phyloP scores from a whole-genome alignment of 2,113 vertebrate genomes.

The Rhynchomys soricoides region DNA sequence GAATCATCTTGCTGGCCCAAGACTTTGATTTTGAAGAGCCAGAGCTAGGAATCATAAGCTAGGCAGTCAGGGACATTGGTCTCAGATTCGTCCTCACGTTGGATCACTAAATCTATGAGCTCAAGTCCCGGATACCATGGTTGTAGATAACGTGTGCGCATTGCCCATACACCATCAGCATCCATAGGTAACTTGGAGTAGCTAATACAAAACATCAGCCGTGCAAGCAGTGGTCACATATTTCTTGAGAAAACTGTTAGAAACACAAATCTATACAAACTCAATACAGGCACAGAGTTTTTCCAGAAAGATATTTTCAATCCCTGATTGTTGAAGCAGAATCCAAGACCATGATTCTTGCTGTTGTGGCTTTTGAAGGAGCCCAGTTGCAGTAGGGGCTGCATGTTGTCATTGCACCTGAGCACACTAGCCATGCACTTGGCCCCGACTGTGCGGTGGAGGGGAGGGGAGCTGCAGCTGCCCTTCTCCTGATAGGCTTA shows the following conservation, averaged over 20 bases:
- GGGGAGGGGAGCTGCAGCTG: too few species aligned
- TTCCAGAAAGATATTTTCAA: background rate
- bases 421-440: background rate
- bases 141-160: background rate
- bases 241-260: background rate
- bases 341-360: too few species aligned
- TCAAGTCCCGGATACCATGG: too few species aligned
- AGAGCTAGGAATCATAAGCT: background rate
- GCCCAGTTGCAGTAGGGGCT: background rate
- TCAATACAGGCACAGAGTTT: background rate
- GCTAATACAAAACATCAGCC: too few species aligned
- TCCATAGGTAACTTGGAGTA: background rate
- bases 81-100: background rate
- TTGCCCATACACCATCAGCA: background rate
- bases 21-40: background rate
- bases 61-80: background rate
- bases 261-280: background rate
- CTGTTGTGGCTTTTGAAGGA: background rate
- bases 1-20: background rate
- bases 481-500: background rate
- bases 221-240: background rate
- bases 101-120: background rate
- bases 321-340: background rate
- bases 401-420: rapidly evolving
- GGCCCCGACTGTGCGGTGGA: rapidly evolving